These are phyloP conservation scores for Enhydra lutris DNA, from an alignment of 2,113 vertebrate species.

Conservation along the genomic window DNA sequence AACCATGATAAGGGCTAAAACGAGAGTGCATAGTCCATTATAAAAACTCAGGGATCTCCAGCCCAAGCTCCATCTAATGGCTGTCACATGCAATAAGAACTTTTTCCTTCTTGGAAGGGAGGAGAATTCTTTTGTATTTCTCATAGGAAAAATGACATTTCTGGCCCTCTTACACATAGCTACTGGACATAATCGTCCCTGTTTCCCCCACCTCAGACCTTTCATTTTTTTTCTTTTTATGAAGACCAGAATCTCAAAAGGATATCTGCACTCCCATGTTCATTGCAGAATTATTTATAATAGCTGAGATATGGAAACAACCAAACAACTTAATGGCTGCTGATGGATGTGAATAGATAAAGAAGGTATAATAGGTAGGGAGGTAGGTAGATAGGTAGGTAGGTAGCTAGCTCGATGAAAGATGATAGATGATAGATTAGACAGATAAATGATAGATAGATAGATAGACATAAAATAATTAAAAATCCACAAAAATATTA, in stretches of 20 bases:
- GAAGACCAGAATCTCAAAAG: background rate
- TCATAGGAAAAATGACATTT: background rate
- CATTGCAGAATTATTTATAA: background rate
- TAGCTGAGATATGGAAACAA: background rate
- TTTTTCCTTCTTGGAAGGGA: background rate
- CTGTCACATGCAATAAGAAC: background rate
- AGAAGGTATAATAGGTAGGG: background rate
- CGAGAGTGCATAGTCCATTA: background rate
- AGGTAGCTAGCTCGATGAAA: background rate
- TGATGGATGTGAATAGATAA: background rate
- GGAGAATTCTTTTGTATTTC: background rate
- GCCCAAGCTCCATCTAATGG: background rate
- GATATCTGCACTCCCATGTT: background rate
- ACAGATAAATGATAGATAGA: background rate
- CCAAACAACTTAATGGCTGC: background rate
- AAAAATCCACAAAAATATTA: background rate
- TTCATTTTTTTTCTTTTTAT: background rate
- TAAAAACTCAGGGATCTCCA: background rate
- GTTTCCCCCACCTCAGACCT: too few relatives aligned
- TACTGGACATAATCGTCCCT: background rate
- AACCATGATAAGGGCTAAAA: background rate
- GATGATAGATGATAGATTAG: background rate
- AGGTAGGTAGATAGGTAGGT: background rate
- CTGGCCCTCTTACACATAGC: background rate
- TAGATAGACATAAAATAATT: background rate